These are phyloP conservation scores for Anolis carolinensis DNA, from an alignment of 2,113 vertebrate genomes.

Conservation along the genomic window DNA sequence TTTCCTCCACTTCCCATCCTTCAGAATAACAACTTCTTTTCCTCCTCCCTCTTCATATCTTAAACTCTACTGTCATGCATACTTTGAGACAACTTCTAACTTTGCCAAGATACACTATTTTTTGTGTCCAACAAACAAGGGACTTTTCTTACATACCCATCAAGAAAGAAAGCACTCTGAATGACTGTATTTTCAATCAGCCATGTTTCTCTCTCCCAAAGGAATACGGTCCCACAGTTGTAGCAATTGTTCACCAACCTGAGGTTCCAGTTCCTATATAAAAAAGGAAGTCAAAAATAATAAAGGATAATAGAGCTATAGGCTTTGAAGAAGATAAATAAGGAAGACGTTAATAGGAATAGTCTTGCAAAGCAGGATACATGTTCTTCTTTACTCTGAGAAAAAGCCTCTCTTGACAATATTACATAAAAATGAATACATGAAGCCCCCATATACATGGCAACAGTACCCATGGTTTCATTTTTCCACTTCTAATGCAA, in stretches of 20 bases:
- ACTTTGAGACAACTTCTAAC: not conserved
- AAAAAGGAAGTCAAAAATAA: not conserved
- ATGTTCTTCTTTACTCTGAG: not conserved
- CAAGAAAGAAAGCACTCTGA: constrained; percentile 4
- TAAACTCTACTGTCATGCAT: not conserved
- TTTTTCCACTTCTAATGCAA: no score
- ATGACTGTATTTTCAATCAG: constrained; percentile 56
- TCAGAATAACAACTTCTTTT: no score
- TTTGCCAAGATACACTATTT: not conserved
- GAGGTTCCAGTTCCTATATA: constrained; percentile 87
- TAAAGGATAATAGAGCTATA: not conserved
- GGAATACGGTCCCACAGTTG: constrained; percentile 84
- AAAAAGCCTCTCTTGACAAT: not conserved
- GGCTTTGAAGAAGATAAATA: not conserved
- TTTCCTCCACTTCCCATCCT: not conserved
- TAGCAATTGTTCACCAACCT: constrained; percentile 85
- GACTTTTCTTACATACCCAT: not conserved
- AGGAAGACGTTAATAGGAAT: not conserved
- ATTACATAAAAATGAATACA: not conserved
- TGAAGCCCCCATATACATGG: no score
- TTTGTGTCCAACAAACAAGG: not conserved
- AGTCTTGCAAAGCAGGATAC: not conserved
- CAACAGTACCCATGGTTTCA: no score
- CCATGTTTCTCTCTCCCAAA: constrained; percentile 60
- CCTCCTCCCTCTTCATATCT: not conserved